Base-by-base conservation (phyloP, 1,140 invertebrate genomes). In the Caenorhabditis tropicalis region DNA sequence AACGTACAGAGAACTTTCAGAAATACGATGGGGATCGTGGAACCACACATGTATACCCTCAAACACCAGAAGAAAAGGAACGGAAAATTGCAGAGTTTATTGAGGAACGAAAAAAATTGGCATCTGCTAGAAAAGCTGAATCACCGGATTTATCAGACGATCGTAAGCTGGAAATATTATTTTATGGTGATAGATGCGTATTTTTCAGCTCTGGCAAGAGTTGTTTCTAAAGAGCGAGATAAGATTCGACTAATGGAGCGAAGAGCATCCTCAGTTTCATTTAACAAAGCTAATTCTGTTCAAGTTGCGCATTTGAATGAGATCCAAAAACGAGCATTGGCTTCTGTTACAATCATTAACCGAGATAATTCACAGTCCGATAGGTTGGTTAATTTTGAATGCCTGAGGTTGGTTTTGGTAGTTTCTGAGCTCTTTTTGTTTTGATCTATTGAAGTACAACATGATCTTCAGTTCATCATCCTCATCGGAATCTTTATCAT, bases 31-130 rank as follows among this genome's bases (percentile, higher is more conserved):
- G 65, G 0, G 65, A 43, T 24, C 19, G 65, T 10, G 65, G 60
- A 16, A 16, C 15, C 12, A 74, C 65, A 1, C 65, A 74, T 24
- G n/a, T 74, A n/a, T 74, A 74, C 65, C 65, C 65, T 16, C 36
- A 46, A 27, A 74, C 65, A 10, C 19, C 36, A 24, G 65, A 74
- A 74, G 65, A 74, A 46, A 74, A 74, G 24, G 65, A 74, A 46
- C 33, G 65, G n/a, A 74, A 74, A 74, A 74, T 74, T 24, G 65
- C 43, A 74, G 65, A 74, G 24, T 74, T 74, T 15, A 43, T 74
- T 2, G 65, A 74, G 24, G 65, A 74, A 43, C 16, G 36, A 10
- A 12, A 36, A 24, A 19, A 36, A 21, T 27, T 36, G 15, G 65
- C 65, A 24, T 6, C 36, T 21, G 2, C 5, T 2, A 74, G 36